Base-by-base conservation (phyloP, 2,113 vertebrate genomes). In the Heloderma charlesbogerti region DNA sequence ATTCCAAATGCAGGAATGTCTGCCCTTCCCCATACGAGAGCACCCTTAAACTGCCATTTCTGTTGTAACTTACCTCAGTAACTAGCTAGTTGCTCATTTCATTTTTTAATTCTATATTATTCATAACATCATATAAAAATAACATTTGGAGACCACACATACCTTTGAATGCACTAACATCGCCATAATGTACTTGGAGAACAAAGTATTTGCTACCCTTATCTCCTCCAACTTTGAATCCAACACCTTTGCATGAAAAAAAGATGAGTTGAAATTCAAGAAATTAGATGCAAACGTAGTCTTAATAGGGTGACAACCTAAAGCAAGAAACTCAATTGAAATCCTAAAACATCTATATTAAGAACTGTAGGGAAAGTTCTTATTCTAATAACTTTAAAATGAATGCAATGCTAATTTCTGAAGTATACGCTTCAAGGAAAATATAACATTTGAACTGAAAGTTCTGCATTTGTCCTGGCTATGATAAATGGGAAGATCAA, bases 151-250 rank as follows among this genome's bases (percentile, higher is more conserved):
- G 92, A 86, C 90, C 98, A 79, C 95, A 99, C 99, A 80, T 96
- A 99, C 99, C 99, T 98, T 95, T 98, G 92, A 99, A 99, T 93
- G 97, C 98, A 95, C 94, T 95, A 86, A 98, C 84, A 87, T 99
- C 98, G 20, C 99, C 99, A 92, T 99, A 99, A 96, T 99, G 99
- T 16, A 99, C 98, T 94, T 99, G 99, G 20, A 99, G 98, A 88
- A 99, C 99, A 95, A 99, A 98, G 94, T 98, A 98, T 95, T 98
- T 98, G 92, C 97, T 98, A 90, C 97, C 98, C 1, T 98, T 96
- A 93, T 97, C 97, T 94, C 97, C 98, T 95, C 99, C 99, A 93
- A 99, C 99, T 98, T 98, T 98, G 97, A 99, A 99, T 88, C 98
- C 99, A 94, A 99, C 99, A 97, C 98, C 99, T 99, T 95, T 86